Evolutionary conservation across 2,888 invertebrate species (phyloP).

Genomic region (Eurytoma adleriae): DNA sequence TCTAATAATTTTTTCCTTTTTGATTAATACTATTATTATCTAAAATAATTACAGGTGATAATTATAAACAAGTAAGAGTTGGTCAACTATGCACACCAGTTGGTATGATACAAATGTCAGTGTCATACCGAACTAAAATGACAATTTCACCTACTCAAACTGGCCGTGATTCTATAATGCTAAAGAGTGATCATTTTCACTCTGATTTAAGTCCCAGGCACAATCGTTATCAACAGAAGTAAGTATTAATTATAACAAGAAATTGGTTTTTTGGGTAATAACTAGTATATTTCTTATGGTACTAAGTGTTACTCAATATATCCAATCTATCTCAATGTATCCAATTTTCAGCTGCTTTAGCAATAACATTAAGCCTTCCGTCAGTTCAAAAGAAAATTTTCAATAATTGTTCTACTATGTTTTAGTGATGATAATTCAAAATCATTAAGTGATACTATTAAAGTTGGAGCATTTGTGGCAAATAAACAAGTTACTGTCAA

Average conservation of each 20-base stretch:
- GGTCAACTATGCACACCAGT: conserved; percentile 92
- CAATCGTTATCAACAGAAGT: conserved; percentile 81
- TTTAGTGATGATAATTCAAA: conserved; percentile 82
- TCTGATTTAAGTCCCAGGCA: conserved; percentile 85
- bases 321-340: no score
- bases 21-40: no score
- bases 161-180: conserved; percentile 85
- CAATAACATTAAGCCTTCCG: no score
- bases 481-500: conserved; percentile 79
- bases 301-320: not conserved
- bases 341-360: no score
- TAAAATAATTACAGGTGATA: conserved; percentile 85
- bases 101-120: conserved; percentile 88
- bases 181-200: conserved; percentile 94
- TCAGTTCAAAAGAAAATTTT: no score
- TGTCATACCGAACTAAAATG: conserved; percentile 94
- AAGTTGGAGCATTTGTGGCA: conserved; percentile 88
- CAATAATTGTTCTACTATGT: conserved; percentile 55
- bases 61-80: conserved; percentile 86
- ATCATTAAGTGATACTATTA: conserved; percentile 84
- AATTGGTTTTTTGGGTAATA: no score
- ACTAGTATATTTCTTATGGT: no score
- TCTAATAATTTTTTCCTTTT: not conserved
- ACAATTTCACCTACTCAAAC: conserved; percentile 89
- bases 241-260: conserved; percentile 43